Percentiles rank a stretch among this genome's conserved stretches.
phyloP scores from a whole-genome alignment of 2,113 vertebrate genomes.

The Corvus moneduloides region DNA sequence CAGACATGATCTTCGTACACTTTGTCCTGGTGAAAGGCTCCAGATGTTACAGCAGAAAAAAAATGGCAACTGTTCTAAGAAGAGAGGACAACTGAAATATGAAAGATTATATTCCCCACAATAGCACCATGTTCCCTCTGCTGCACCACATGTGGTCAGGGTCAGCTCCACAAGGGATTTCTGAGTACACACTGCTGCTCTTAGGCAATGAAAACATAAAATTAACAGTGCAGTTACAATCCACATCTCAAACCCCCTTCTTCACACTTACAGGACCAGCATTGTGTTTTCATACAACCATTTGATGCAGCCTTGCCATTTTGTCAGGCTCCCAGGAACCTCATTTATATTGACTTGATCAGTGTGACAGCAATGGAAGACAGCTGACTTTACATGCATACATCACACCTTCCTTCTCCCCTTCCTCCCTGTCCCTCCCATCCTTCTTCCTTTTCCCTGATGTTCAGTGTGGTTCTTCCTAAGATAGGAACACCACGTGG shows the following conservation, averaged over 20 bases:
- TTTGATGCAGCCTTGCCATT: background rate
- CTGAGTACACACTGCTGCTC: background rate
- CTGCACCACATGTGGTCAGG: background rate
- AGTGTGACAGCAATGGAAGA: background rate
- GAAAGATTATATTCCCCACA: fast-evolving
- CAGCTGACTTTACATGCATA: background rate
- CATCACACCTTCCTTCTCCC: background rate
- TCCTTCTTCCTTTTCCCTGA: background rate
- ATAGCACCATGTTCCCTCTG: fast-evolving
- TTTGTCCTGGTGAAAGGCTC: background rate
- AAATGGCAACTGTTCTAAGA: background rate
- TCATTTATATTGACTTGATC: background rate
- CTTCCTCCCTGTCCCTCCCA: background rate
- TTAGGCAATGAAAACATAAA: background rate
- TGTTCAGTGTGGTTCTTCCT: background rate
- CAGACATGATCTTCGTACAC: background rate
- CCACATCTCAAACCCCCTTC: background rate
- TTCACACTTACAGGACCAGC: background rate
- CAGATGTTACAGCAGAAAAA: background rate
- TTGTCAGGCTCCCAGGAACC: background rate
- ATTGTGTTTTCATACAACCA: background rate
- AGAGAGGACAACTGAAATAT: background rate
- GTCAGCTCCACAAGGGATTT: background rate
- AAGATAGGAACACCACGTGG: background rate
- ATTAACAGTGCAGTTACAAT: background rate